phyloP scores from a whole-genome alignment of 2,113 vertebrate genomes.

The Nerophis ophidion region DNA sequence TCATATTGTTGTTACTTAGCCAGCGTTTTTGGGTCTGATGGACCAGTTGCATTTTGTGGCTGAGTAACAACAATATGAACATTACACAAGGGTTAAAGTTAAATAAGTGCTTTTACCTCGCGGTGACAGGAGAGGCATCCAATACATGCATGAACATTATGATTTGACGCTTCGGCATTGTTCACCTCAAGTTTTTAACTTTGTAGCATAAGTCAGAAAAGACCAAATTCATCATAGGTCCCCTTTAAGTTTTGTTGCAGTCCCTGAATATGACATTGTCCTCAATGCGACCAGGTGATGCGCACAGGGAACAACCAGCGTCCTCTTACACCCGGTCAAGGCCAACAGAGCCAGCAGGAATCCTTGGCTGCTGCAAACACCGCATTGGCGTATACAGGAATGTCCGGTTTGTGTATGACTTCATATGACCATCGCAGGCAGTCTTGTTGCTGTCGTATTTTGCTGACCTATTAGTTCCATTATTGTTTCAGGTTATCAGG shows the following conservation, averaged over 20 bases:
- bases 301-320: conserved; percentile 87
- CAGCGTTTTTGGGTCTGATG: too few species aligned
- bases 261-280: background rate
- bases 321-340: conserved; percentile 89
- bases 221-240: too few species aligned
- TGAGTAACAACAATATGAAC: too few species aligned
- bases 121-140: too few species aligned
- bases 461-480: background rate
- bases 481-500: conserved; percentile 82
- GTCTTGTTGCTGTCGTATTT: background rate
- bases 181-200: too few species aligned
- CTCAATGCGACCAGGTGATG: conserved; percentile 77
- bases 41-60: too few species aligned
- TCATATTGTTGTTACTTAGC: too few species aligned
- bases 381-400: conserved; percentile 89
- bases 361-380: conserved; percentile 89
- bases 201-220: too few species aligned
- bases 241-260: background rate
- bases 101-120: too few species aligned
- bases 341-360: conserved; percentile 93
- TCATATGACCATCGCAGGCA: background rate
- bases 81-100: too few species aligned
- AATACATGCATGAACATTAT: background rate
- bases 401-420: conserved; percentile 76
- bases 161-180: background rate